Evolutionary conservation across 1,140 invertebrate genomes (phyloP), one percentile per base, ranked within the genome.

Genomic region (Drosophila ohnishii): DNA sequence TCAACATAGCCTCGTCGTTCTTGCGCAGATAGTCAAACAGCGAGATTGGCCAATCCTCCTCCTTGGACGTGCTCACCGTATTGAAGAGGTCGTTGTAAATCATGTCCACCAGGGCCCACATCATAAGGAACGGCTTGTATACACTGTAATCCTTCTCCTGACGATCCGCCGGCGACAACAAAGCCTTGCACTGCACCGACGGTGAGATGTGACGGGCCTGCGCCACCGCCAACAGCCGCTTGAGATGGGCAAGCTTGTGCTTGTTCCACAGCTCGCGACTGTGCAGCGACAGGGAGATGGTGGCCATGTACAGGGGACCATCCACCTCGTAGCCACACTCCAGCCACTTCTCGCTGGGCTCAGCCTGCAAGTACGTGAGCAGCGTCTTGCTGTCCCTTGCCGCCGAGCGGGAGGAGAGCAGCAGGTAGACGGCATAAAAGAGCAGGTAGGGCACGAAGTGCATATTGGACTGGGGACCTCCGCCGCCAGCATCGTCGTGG

Each of bases 401-500:
- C 7, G 84, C 86, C 1, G 88, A 89, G 9, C 91, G 87, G 1
- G 85, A 90, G 8, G 91, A 92, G 30, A 92, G 77, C 35, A 92
- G 59, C 48, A 99, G 96, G 92, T 99, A 99, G 3, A 99, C 95
- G 19, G 97, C 96, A 94, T 98, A 98, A 90, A 99, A 98, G 60
- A 98, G 94, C 34, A 99, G 93, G 92, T 99, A 99, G 22, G 98
- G 98, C 59, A 99, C 94, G 75, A 99, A 95, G 92, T 99, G 97
- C 95, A 99, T 96, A 92, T 99, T 99, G 28, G 97, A 99, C 89
- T 99, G 97, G 10, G 97, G 97, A 14, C 98, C 97, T 72, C 98
- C 98, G 71, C 98, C 98, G 13, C 98, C 98, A 22, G 97, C 98
- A 92, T 99, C 98, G 30, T 99, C 97, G 91, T 98, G 98, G 93